These are phyloP conservation scores for Microchirus variegatus DNA, from an alignment of 2,797 vertebrate species.

Conservation along the genomic window DNA sequence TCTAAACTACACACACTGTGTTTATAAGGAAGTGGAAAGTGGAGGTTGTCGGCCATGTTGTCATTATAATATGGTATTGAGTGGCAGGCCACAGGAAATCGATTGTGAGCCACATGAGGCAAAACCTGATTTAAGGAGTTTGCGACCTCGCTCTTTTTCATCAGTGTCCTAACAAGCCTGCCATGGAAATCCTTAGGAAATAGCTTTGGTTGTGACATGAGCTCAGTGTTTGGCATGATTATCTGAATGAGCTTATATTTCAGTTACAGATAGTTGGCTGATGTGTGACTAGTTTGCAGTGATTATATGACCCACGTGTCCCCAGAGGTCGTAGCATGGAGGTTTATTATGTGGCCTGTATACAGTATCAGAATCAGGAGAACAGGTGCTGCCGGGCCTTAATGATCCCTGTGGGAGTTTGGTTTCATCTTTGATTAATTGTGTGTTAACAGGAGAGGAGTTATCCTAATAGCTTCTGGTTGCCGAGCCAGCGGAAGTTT, in stretches of 20 bases:
- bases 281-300: slow-evolving; percentile 31
- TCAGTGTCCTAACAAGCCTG: too few relatives aligned
- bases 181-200: not conserved
- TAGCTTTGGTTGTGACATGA: slow-evolving; percentile 39
- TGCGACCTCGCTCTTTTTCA: too few relatives aligned
- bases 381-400: slow-evolving; percentile 68
- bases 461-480: slow-evolving; percentile 68
- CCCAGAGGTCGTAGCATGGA: slow-evolving; percentile 37
- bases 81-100: too few relatives aligned
- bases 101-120: too few relatives aligned
- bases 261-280: slow-evolving; percentile 35
- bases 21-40: too few relatives aligned
- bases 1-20: too few relatives aligned
- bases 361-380: slow-evolving; percentile 29
- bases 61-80: too few relatives aligned
- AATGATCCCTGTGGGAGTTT: slow-evolving; percentile 67
- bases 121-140: too few relatives aligned
- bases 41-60: too few relatives aligned
- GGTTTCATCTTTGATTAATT: slow-evolving; percentile 73
- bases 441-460: slow-evolving; percentile 71
- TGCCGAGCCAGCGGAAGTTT: slow-evolving; percentile 73
- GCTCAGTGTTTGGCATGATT: slow-evolving; percentile 25
- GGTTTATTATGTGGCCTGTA: slow-evolving; percentile 41
- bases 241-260: slow-evolving; percentile 36
- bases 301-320: slow-evolving; percentile 46